Conservation (phyloP, 2,888 invertebrate genomes). For the Spodoptera picta region DNA sequence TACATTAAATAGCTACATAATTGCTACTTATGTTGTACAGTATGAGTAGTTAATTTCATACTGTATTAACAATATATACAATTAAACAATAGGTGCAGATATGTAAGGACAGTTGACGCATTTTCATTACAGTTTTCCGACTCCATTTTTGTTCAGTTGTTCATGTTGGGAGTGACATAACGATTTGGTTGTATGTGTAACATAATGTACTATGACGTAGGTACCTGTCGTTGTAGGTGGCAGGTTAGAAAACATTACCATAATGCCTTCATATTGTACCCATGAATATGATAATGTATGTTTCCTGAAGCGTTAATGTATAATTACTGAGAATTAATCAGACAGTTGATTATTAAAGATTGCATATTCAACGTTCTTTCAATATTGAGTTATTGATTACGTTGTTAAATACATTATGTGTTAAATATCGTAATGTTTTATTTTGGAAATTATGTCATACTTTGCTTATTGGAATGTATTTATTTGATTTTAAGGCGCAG, state of each 20-base stretch:
- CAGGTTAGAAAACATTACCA: slow-evolving; percentile 49
- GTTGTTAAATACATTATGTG: slow-evolving; percentile 1
- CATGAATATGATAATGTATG: slow-evolving; percentile 54
- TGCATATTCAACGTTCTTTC: slow-evolving; percentile 1
- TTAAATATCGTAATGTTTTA: background rate
- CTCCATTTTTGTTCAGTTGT: slow-evolving; percentile 50
- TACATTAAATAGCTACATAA: slow-evolving; percentile 18
- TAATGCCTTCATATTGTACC: slow-evolving; percentile 57
- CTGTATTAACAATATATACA: slow-evolving; percentile 2
- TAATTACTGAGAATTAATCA: slow-evolving; percentile 39
- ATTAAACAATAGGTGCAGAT: slow-evolving; percentile 21
- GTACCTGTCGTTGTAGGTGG: slow-evolving; percentile 42
- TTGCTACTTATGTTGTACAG: slow-evolving; percentile 14
- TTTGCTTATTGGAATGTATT: no score
- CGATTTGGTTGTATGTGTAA: slow-evolving; percentile 58
- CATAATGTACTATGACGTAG: slow-evolving; percentile 68
- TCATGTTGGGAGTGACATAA: slow-evolving; percentile 73
- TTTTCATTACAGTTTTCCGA: slow-evolving; percentile 59
- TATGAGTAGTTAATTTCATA: slow-evolving; percentile 9
- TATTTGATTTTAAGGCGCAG: no score
- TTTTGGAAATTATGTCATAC: no score
- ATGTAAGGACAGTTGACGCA: slow-evolving; percentile 55
- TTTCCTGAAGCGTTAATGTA: slow-evolving; percentile 40
- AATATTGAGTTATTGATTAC: background rate
- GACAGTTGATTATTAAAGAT: slow-evolving; percentile 17